Evolutionary conservation across 1,140 invertebrate species (phyloP), one percentile per base, ranked within the genome.

Genomic region (Oedothorax gibbosus): DNA sequence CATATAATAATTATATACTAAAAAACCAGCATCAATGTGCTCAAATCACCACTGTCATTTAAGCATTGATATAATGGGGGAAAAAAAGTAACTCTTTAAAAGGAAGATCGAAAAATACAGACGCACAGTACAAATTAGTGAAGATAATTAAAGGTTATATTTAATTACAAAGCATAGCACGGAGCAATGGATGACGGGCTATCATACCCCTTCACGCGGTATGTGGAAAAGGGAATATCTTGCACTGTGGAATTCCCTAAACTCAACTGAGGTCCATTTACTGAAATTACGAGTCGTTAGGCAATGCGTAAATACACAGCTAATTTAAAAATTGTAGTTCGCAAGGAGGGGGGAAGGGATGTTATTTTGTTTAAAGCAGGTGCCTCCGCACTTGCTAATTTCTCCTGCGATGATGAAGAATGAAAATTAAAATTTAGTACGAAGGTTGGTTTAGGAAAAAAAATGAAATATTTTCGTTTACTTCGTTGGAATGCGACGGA

Each of bases 131-230:
- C 76, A 82, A 82, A 82, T 82, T 82, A 82, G 68, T 53, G 53
- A 60, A 53, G 68, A 82, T 82, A 82, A 82, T 82, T 82, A 82
- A 82, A 82, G 68, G 79, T 72, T 82, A 65, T 73, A 64, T 82
- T 82, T 82, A 82, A 82, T 82, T 82, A 82, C 73, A 60, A 72
- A 72, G 72, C 69, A 20, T 57, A 20, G 7, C 50, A 49, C 49
- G 60, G 78, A 69, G 15, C 64, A 80, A 60, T 80, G 78, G 71
- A 71, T 80, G 78, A 71, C 79, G 35, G 68, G 69, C 54, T 72
- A 82, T 82, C 65, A 81, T 50, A 68, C 20, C 66, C 50, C 18
- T 51, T 54, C 64, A 50, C 54, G 50, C 11, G 68, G 78, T 81
- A 81, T 81, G 78, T 81, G 79, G 35, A 35, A 35, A 35, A 35